Conservation (phyloP, 2,888 invertebrate species). For the Malthinus flaveolus region DNA sequence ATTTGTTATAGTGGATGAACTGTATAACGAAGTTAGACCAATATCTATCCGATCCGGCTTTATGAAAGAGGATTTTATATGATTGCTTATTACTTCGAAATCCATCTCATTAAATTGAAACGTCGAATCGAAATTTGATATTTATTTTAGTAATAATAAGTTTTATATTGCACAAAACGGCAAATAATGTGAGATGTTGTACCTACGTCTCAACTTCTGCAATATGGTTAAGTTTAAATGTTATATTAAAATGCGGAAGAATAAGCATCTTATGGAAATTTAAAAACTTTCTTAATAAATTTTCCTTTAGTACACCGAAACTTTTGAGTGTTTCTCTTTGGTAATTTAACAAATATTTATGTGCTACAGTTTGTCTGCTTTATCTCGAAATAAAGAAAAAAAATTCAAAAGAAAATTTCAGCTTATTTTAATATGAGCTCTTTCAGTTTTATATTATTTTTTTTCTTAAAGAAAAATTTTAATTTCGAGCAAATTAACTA, state of each 20-base stretch:
- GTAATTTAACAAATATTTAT: constrained; percentile 31
- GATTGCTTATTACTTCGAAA: constrained; percentile 27
- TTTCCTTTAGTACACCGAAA: constrained; percentile 27
- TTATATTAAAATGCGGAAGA: constrained; percentile 31
- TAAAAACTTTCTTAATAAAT: constrained; percentile 32
- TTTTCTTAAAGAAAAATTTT: not conserved
- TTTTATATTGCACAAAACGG: not conserved
- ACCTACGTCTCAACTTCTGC: constrained; percentile 23
- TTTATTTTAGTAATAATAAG: not conserved
- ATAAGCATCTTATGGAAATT: constrained; percentile 31
- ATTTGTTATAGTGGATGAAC: constrained; percentile 22
- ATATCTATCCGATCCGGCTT: constrained; percentile 23
- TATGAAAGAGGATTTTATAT: constrained; percentile 27
- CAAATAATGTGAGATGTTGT: constrained; percentile 20
- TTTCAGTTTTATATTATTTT: constrained; percentile 4
- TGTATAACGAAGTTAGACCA: constrained; percentile 24
- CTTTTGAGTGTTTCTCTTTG: constrained; percentile 29
- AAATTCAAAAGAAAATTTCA: constrained; percentile 4
- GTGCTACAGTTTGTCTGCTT: constrained; percentile 25
- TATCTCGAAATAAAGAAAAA: constrained; percentile 16
- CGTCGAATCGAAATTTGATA: constrained; percentile 3
- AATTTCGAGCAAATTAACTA: no score
- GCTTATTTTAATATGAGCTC: constrained; percentile 2
- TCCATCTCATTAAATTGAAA: constrained; percentile 24
- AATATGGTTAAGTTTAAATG: constrained; percentile 31